These are phyloP conservation scores for Coracopsis vasa DNA, from an alignment of 2,113 vertebrate species.

Conservation along the genomic window DNA sequence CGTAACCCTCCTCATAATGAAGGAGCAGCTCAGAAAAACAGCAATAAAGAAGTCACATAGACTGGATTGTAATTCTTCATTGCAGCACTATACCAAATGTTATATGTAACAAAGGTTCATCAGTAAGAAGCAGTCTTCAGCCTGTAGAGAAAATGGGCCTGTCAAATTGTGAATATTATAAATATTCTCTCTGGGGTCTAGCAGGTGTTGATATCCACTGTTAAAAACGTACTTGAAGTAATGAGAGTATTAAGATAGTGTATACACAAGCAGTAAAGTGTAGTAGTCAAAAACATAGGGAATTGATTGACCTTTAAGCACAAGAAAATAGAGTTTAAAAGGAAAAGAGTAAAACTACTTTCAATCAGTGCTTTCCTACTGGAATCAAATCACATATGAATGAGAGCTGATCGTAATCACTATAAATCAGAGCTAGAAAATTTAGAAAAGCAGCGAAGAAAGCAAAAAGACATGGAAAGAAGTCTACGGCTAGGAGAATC, in stretches of 20 bases:
- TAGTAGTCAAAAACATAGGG: neutral
- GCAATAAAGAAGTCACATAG: neutral
- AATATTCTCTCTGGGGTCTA: neutral
- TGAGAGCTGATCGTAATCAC: neutral
- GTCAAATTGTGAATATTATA: neutral
- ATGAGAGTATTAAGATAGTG: neutral
- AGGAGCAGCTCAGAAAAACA: neutral
- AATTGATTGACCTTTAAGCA: conserved; percentile 11
- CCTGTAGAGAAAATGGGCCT: neutral
- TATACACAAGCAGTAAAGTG: neutral
- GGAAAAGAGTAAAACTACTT: neutral
- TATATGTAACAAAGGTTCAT: neutral
- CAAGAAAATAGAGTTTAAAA: neutral
- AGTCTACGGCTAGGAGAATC: neutral
- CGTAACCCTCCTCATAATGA: neutral
- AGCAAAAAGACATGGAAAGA: neutral
- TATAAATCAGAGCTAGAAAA: neutral
- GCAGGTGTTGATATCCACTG: neutral
- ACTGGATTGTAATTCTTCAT: neutral
- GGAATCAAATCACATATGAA: conserved; percentile 2
- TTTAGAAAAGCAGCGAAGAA: neutral
- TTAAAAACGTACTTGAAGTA: neutral
- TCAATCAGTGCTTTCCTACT: neutral
- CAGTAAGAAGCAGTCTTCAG: neutral
- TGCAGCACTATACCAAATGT: neutral